Evolutionary conservation across 1,140 invertebrate genomes (phyloP), one percentile per base, ranked within the genome.

Genomic region (Eriocheir sinensis): DNA sequence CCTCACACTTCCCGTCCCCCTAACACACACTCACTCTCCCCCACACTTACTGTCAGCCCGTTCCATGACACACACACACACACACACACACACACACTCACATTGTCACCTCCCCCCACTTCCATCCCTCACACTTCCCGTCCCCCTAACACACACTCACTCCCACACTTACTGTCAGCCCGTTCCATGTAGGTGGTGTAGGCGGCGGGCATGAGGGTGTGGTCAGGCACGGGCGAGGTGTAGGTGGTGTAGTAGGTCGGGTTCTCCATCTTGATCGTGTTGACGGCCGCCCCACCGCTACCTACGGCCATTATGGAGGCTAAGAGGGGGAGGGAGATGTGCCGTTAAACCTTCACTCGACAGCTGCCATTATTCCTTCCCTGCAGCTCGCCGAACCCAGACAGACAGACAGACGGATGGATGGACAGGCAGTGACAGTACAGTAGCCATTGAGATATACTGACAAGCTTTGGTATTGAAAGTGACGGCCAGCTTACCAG

Each of bases 171-270:
- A 92, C 93, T 93, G 86, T 95, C 95, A 38, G 93, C 89, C 41
- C 90, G 91, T 41, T 89, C 83, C 89, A 92, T 92, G 91, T 91
- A 97, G 97, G 97, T 96, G 98, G 97, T 98, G 96, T 98, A 98
- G 83, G 97, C 97, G 21, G 95, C 96, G 96, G 97, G 97, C 97
- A 97, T 97, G 27, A 96, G 95, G 92, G 96, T 96, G 94, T 97
- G 97, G 96, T 97, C 97, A 72, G 98, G 97, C 94, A 98, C 97
- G 95, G 97, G 98, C 96, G 98, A 98, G 96, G 98, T 98, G 97
- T 99, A 99, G 97, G 98, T 99, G 96, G 98, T 99, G 97, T 98
- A 99, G 97, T 99, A 99, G 97, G 99, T 99, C 86, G 98, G 97
- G 96, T 98, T 98, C 97, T 99, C 99, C 97, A 99, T 98, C 97